Conservation (phyloP, 2,113 vertebrate genomes). For the Mustela nigripes region DNA sequence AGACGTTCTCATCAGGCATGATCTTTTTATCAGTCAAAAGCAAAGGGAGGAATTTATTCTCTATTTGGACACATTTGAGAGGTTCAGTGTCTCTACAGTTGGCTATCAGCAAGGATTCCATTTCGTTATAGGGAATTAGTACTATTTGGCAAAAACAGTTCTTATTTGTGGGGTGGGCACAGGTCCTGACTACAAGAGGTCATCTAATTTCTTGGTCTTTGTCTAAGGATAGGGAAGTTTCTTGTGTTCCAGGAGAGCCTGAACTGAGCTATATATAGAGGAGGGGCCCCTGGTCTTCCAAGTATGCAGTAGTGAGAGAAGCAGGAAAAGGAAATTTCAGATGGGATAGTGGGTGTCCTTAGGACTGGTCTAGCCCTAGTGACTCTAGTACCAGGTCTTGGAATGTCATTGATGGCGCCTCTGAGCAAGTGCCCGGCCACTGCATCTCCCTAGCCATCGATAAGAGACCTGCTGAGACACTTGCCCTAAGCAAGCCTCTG, state of each 20-base stretch:
- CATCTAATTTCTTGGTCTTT: slow-evolving; percentile 15
- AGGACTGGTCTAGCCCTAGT: background rate
- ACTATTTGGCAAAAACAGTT: slow-evolving; percentile 5
- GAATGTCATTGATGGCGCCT: background rate
- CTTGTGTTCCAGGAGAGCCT: background rate
- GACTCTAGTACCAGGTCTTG: background rate
- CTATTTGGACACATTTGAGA: background rate
- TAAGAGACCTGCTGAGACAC: background rate
- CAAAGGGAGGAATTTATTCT: slow-evolving; percentile 35
- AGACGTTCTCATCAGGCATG: background rate
- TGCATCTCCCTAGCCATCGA: background rate
- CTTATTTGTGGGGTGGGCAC: background rate
- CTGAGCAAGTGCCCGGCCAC: background rate
- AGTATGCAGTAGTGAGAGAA: background rate
- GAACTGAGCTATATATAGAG: background rate
- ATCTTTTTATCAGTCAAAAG: slow-evolving; percentile 43
- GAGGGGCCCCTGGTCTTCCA: background rate
- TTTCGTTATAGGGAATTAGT: slow-evolving; percentile 28
- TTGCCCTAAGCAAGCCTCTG: background rate
- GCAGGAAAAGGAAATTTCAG: background rate
- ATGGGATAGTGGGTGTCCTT: background rate
- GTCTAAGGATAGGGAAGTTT: background rate
- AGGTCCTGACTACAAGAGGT: background rate
- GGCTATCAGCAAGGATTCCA: slow-evolving; percentile 40
- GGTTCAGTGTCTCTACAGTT: slow-evolving; percentile 4